Evolutionary conservation across 2,797 vertebrate species (phyloP).

Genomic region (Bryconaethiops microstoma): DNA sequence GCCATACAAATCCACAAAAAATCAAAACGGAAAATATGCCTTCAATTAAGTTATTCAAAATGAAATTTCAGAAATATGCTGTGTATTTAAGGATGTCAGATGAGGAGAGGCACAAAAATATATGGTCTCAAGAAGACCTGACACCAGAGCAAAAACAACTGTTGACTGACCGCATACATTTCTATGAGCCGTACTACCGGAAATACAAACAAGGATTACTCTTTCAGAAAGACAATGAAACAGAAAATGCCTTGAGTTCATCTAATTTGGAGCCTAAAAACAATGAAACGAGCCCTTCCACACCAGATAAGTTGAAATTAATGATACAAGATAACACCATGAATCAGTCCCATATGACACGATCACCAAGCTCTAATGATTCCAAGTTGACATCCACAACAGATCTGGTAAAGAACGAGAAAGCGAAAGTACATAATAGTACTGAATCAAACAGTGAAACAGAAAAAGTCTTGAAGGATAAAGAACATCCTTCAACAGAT

Average conservation of each 20-base stretch:
- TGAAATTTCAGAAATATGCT: constrained; percentile 62
- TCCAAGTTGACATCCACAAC: constrained; percentile 19
- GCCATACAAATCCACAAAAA: neutral
- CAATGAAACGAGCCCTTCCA: constrained; percentile 1
- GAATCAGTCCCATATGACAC: constrained; percentile 15
- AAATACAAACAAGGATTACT: constrained; percentile 47
- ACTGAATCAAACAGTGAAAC: constrained; percentile 2
- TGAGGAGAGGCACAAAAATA: constrained; percentile 47
- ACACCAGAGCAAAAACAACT: constrained; percentile 50
- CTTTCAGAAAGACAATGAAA: constrained; percentile 39
- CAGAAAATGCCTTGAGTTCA: neutral
- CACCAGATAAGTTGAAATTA: neutral
- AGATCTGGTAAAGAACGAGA: neutral
- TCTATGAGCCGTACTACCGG: constrained; percentile 53
- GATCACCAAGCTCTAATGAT: neutral
- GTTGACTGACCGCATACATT: constrained; percentile 42
- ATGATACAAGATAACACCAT: constrained; percentile 3
- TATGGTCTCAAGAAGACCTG: constrained; percentile 49
- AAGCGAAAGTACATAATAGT: constrained; percentile 10
- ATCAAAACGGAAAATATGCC: constrained; percentile 48
- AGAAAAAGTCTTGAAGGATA: constrained; percentile 5
- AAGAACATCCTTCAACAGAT: constrained; percentile 22
- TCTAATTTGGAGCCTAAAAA: constrained; percentile 30
- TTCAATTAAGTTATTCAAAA: constrained; percentile 55
- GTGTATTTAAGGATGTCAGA: constrained; percentile 52